phyloP scores from a whole-genome alignment of 2,888 invertebrate genomes.

The Pyrochroa serraticornis region DNA sequence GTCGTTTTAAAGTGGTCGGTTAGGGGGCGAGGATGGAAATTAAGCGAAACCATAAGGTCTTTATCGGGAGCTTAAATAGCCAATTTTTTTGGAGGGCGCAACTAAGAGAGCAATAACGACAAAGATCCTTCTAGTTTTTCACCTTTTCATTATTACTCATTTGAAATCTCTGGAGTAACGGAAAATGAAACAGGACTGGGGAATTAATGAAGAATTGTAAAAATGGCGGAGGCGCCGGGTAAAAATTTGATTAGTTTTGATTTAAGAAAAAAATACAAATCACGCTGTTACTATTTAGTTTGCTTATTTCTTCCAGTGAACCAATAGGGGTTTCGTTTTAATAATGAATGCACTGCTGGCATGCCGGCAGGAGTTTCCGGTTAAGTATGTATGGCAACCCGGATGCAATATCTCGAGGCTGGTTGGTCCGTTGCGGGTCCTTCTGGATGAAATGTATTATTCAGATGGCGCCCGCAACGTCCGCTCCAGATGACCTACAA shows the following conservation, averaged over 20 bases:
- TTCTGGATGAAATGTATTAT: conserved; percentile 13
- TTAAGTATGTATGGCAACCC: neutral
- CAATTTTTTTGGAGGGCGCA: too few relatives aligned
- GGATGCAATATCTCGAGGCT: conserved; percentile 6
- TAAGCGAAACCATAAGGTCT: conserved; percentile 5
- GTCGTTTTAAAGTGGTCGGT: conserved; percentile 20
- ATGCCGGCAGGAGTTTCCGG: conserved; percentile 7
- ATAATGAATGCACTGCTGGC: neutral
- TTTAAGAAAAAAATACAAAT: neutral
- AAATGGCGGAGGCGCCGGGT: too few relatives aligned
- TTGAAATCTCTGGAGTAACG: too few relatives aligned
- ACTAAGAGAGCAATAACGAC: too few relatives aligned
- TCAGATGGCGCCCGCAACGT: conserved; percentile 9
- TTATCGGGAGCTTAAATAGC: neutral
- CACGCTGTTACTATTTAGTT: too few relatives aligned
- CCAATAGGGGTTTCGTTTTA: too few relatives aligned
- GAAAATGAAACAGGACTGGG: too few relatives aligned
- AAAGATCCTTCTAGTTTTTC: too few relatives aligned
- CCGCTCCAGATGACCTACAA: conserved; percentile 7
- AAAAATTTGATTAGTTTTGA: neutral
- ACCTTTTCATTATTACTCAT: too few relatives aligned
- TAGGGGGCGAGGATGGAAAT: neutral
- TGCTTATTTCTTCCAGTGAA: too few relatives aligned
- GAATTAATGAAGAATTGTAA: too few relatives aligned
- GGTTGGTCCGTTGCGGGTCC: neutral